Evolutionary conservation across 1,140 invertebrate species (phyloP).

Genomic region (Zophobas morio): DNA sequence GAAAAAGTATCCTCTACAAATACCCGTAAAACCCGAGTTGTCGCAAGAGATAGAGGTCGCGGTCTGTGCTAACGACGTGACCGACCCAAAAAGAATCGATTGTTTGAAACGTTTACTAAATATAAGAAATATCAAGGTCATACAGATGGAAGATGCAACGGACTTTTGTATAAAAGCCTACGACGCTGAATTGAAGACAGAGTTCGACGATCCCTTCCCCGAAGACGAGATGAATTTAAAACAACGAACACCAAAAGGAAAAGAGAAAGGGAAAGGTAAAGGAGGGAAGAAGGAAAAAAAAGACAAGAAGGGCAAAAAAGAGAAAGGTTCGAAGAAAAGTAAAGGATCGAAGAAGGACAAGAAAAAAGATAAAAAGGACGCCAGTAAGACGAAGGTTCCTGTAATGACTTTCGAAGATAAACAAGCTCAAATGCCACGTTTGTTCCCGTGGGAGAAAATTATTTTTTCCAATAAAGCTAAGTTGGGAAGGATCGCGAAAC

Average conservation of each 20-base stretch:
- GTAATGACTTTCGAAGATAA: no score
- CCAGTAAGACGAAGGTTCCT: background rate
- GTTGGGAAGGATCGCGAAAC: conserved; percentile 72
- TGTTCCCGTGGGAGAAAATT: conserved; percentile 72
- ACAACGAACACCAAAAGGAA: conserved; percentile 26
- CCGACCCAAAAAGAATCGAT: conserved; percentile 65
- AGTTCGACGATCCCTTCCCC: conserved; percentile 65
- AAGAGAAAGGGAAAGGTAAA: conserved; percentile 40
- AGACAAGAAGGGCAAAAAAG: conserved; percentile 50
- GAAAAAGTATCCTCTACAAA: conserved; percentile 71
- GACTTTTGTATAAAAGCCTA: conserved; percentile 72
- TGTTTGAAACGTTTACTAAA: conserved; percentile 70
- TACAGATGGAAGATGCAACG: conserved; percentile 71
- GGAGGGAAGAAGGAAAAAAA: conserved; percentile 43
- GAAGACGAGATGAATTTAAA: conserved; percentile 45
- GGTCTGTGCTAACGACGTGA: conserved; percentile 70
- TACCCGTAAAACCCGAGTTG: conserved; percentile 64
- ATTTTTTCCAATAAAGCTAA: conserved; percentile 68
- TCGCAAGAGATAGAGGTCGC: conserved; percentile 66
- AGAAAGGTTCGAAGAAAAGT: conserved; percentile 28
- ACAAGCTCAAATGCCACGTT: conserved; percentile 70
- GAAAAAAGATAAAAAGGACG: conserved; percentile 17
- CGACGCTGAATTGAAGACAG: conserved; percentile 70
- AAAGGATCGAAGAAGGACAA: no score
- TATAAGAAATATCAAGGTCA: conserved; percentile 68